Percentiles rank a stretch among this genome's conserved stretches.
Conservation (phyloP, 2,113 vertebrate genomes). For the Psittacula cyanocephala region DNA sequence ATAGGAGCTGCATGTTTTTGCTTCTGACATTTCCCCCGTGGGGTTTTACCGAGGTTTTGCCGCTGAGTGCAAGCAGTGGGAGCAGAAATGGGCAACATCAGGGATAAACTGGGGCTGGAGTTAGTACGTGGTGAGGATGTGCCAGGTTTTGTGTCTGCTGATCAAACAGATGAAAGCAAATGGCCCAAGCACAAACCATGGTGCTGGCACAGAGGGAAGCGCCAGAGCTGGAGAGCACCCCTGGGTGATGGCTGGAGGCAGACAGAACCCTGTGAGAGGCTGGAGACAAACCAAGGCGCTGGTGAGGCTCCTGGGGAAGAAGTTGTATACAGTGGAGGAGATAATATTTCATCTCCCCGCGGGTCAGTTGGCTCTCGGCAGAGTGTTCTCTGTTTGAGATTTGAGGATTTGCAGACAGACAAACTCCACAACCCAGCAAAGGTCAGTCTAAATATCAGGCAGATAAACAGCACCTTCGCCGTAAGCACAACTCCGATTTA, state of each 20-base stretch:
- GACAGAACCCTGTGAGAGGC: conserved; percentile 8
- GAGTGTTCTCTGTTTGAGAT: conserved; percentile 65
- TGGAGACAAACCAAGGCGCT: background rate
- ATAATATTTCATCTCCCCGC: conserved; percentile 70
- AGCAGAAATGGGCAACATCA: background rate
- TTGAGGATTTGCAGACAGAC: conserved; percentile 78
- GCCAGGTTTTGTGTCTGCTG: background rate
- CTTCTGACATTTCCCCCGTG: background rate
- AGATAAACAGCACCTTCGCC: conserved; percentile 63
- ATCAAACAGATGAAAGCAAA: background rate
- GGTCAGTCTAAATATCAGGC: conserved; percentile 79
- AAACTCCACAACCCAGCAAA: conserved; percentile 74
- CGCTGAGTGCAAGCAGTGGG: fast-evolving
- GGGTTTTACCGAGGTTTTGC: background rate
- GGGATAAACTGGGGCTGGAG: background rate
- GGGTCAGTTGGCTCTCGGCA: conserved; percentile 65
- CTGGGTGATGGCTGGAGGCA: background rate
- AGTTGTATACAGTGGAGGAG: conserved; percentile 37
- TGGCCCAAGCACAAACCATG: background rate
- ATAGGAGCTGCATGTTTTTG: background rate
- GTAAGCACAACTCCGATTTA: conserved; percentile 59
- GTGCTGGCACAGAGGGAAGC: background rate
- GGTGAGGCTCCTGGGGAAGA: conserved; percentile 21
- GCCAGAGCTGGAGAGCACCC: background rate
- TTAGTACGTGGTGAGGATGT: background rate